phyloP scores from a whole-genome alignment of 2,113 vertebrate genomes.

The Rutilus rutilus region DNA sequence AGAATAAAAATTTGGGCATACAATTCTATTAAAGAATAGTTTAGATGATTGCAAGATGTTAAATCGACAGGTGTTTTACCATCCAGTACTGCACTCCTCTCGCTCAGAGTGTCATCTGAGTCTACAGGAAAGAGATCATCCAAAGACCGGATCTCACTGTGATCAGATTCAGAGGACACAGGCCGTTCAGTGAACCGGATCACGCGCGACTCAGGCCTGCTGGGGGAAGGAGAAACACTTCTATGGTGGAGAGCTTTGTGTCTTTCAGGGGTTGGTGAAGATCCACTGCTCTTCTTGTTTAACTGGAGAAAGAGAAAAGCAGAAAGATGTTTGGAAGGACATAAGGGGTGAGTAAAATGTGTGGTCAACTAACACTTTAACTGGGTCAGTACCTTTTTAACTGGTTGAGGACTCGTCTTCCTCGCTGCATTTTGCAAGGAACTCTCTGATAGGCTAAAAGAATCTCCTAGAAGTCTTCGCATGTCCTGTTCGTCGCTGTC shows the following conservation, averaged over 20 bases:
- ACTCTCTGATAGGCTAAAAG: conserved; percentile 62
- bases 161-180: too few species aligned
- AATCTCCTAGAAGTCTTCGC: conserved; percentile 67
- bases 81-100: conserved; percentile 64
- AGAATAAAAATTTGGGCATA: neutral
- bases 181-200: too few species aligned
- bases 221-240: too few species aligned
- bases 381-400: conserved; percentile 52
- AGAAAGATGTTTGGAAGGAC: neutral
- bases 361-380: neutral
- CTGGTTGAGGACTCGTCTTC: conserved; percentile 14
- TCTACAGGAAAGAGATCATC: conserved; percentile 63
- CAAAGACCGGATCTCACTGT: too few species aligned
- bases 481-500: conserved; percentile 81
- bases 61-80: conserved; percentile 66
- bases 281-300: conserved; percentile 44
- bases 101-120: conserved; percentile 62
- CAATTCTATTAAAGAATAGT: neutral
- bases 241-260: neutral
- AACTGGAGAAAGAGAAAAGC: conserved; percentile 50
- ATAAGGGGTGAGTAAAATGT: neutral
- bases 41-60: neutral
- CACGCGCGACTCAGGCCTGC: too few species aligned
- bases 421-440: conserved; percentile 14
- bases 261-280: neutral